A percentile compares a stretch with the other conserved stretches of the same genome.
phyloP scores from a whole-genome alignment of 30 jellyfish, hydroid and myxozoan species.

The Cassiopea xamachana region DNA sequence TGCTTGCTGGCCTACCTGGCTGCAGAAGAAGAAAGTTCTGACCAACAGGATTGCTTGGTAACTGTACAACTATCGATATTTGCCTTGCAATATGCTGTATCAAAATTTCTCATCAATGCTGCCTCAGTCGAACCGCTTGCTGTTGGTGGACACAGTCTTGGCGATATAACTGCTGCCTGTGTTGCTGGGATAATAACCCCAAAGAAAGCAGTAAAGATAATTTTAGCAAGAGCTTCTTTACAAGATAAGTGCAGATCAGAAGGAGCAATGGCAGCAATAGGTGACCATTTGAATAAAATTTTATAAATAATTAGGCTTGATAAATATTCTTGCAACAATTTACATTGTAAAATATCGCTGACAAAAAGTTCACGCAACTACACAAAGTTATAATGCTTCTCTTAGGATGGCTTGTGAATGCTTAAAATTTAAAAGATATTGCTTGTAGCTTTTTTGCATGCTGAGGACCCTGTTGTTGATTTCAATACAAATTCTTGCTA shows the following conservation, averaged over 20 bases:
- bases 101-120: slow-evolving; percentile 23
- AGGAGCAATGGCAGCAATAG: slow-evolving; percentile 83
- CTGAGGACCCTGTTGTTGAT: too few relatives aligned
- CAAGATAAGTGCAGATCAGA: slow-evolving; percentile 58
- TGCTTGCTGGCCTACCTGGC: slow-evolving; percentile 51
- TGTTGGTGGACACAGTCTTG: slow-evolving; percentile 82
- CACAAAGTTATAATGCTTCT: too few relatives aligned
- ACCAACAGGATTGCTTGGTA: slow-evolving; percentile 49
- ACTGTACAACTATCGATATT: slow-evolving; percentile 76
- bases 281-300: neutral
- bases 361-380: too few relatives aligned
- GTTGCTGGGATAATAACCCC: slow-evolving; percentile 52
- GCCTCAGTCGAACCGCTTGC: slow-evolving; percentile 63
- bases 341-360: too few relatives aligned
- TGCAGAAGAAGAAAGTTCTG: slow-evolving; percentile 20
- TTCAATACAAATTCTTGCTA: too few relatives aligned
- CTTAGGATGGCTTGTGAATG: too few relatives aligned
- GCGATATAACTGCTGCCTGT: slow-evolving; percentile 82
- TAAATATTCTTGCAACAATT: too few relatives aligned
- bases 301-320: too few relatives aligned
- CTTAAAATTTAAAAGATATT: too few relatives aligned
- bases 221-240: slow-evolving; percentile 78
- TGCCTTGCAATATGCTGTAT: slow-evolving; percentile 73
- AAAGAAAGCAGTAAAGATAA: slow-evolving; percentile 64
- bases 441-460: too few relatives aligned